phyloP scores from a whole-genome alignment of 1,140 invertebrate species.

The Reticulitermes speratus region DNA sequence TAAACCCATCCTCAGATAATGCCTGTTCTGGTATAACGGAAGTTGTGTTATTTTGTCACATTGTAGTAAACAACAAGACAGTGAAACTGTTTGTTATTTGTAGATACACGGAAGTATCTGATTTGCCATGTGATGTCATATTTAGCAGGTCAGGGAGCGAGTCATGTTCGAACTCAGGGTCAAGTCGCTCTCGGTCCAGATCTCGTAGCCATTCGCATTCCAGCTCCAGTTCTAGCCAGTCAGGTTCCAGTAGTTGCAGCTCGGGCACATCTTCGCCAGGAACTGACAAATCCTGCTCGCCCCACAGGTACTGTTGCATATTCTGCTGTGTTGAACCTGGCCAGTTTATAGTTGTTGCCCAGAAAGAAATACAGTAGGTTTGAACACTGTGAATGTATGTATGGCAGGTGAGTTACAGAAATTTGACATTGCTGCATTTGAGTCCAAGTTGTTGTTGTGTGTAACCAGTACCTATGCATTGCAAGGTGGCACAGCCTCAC shows the following conservation, averaged over 20 bases:
- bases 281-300: constrained; percentile 43
- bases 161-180: constrained; percentile 47
- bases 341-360: neutral
- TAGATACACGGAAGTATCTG: neutral
- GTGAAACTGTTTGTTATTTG: neutral
- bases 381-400: neutral
- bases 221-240: constrained; percentile 50
- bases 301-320: constrained; percentile 39
- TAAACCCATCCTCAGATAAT: no score
- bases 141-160: constrained; percentile 45
- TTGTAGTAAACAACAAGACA: neutral
- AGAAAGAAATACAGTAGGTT: neutral
- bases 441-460: no score
- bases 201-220: constrained; percentile 50
- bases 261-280: constrained; percentile 44
- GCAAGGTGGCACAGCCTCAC: no score
- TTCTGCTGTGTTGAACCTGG: neutral
- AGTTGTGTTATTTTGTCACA: neutral
- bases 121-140: constrained; percentile 14
- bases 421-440: no score
- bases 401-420: no score
- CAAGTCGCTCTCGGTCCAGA: constrained; percentile 52
- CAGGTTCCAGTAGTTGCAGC: constrained; percentile 42
- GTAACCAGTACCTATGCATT: no score
- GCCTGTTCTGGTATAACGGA: no score